Conservation (phyloP, 2,113 vertebrate genomes). For the Notothenia rossii region DNA sequence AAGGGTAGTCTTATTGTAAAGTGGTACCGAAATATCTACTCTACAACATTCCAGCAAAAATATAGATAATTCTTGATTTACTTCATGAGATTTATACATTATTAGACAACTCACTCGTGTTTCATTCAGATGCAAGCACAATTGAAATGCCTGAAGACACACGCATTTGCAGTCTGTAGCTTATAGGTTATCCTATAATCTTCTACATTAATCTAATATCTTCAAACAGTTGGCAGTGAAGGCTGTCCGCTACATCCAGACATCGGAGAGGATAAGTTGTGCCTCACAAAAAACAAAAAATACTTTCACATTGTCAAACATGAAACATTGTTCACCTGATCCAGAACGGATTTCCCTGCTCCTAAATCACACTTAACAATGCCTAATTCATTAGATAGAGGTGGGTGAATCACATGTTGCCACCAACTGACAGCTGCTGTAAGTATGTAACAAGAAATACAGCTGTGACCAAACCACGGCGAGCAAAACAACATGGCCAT, state of each 20-base stretch:
- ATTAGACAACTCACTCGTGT: conserved; percentile 36
- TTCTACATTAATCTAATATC: conserved; percentile 40
- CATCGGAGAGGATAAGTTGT: conserved; percentile 30
- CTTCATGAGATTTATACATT: conserved; percentile 60
- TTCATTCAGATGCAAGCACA: conserved; percentile 42
- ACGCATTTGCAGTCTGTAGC: conserved; percentile 47
- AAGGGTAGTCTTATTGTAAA: too few species aligned
- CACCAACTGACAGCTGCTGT: conserved; percentile 37
- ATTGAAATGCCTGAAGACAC: conserved; percentile 40
- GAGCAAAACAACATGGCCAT: conserved; percentile 54
- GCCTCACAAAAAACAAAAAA: conserved; percentile 1
- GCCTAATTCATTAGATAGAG: conserved; percentile 50
- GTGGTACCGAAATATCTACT: conserved; percentile 1
- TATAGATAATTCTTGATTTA: conserved; percentile 69
- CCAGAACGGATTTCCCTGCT: conserved; percentile 42
- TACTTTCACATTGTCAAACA: conserved; percentile 65
- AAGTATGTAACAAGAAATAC: conserved; percentile 55
- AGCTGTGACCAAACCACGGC: conserved; percentile 39
- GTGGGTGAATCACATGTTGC: conserved; percentile 73
- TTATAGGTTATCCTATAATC: conserved; percentile 56
- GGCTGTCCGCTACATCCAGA: conserved; percentile 76
- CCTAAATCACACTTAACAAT: conserved; percentile 36
- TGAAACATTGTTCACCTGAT: conserved; percentile 49
- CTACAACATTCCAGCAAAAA: conserved; percentile 62
- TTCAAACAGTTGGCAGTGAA: conserved; percentile 76